Evolutionary conservation across 2,797 vertebrate genomes (phyloP).

Genomic region (Hypotaenidia philippensis): DNA sequence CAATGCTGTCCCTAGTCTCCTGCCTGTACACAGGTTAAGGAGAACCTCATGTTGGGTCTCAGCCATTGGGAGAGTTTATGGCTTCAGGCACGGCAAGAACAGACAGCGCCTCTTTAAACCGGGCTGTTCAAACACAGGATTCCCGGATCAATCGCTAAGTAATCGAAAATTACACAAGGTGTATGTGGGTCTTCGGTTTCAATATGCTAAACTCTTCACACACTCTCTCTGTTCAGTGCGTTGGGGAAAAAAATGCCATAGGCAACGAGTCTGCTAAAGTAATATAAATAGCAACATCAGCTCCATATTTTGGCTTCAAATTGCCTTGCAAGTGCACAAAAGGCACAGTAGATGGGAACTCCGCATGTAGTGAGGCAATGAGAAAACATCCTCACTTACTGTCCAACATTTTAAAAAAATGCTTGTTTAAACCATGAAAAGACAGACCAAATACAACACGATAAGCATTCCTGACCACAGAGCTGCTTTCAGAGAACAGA

Average conservation of each 20-base stretch:
- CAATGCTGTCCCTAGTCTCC: constrained; percentile 45
- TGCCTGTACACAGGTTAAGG: not conserved
- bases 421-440: not conserved
- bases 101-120: not conserved
- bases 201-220: rapidly evolving
- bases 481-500: not conserved
- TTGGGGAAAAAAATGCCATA: not conserved
- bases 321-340: not conserved
- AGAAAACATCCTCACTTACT: not conserved
- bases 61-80: not conserved
- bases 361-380: not conserved
- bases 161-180: not conserved
- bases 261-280: not conserved
- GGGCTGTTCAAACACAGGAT: not conserved
- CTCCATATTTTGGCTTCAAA: not conserved
- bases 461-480: not conserved
- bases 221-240: not conserved
- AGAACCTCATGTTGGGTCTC: not conserved
- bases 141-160: not conserved
- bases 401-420: not conserved
- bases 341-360: not conserved
- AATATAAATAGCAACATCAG: not conserved
- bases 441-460: not conserved
- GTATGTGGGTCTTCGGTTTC: not conserved
- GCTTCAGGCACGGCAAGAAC: not conserved